Percentiles rank a stretch among this genome's conserved stretches.
Evolutionary conservation across 2,797 vertebrate genomes (phyloP).

Genomic region (Cyclopterus lumpus): DNA sequence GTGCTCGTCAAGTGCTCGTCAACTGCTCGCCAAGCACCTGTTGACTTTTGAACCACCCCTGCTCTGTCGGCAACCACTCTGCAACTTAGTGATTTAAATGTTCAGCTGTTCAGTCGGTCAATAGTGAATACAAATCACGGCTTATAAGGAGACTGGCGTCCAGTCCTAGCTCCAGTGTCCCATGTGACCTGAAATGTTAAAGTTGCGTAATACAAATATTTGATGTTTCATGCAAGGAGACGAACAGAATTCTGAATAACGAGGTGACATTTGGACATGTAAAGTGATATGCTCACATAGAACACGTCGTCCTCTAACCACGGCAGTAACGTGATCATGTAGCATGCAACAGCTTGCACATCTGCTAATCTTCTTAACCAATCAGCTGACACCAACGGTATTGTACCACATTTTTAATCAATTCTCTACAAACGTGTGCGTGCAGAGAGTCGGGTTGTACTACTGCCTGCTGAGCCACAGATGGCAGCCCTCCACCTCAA

Average conservation of each 20-base stretch:
- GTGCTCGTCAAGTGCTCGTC: no score
- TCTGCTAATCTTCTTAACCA: conserved; percentile 48
- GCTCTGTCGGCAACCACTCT: conserved; percentile 3
- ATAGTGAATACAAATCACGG: background rate
- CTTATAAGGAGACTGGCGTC: background rate
- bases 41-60: conserved; percentile 43
- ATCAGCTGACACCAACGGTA: conserved; percentile 20
- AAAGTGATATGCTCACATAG: conserved; percentile 10
- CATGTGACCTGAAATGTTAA: background rate
- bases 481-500: conserved; percentile 72
- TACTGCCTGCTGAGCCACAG: conserved; percentile 74
- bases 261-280: conserved; percentile 2
- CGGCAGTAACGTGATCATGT: conserved; percentile 24
- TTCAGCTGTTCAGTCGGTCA: background rate
- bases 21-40: conserved; percentile 48
- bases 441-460: conserved; percentile 42
- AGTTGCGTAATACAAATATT: background rate
- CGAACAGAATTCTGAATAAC: background rate
- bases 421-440: background rate
- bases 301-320: background rate
- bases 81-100: background rate
- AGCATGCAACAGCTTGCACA: conserved; percentile 34
- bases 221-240: background rate
- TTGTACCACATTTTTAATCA: conserved; percentile 5
- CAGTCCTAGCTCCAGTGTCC: background rate